phyloP scores from a whole-genome alignment of 37 sponge, comb jelly and placozoan species.

The Oscarella lobularis region DNA sequence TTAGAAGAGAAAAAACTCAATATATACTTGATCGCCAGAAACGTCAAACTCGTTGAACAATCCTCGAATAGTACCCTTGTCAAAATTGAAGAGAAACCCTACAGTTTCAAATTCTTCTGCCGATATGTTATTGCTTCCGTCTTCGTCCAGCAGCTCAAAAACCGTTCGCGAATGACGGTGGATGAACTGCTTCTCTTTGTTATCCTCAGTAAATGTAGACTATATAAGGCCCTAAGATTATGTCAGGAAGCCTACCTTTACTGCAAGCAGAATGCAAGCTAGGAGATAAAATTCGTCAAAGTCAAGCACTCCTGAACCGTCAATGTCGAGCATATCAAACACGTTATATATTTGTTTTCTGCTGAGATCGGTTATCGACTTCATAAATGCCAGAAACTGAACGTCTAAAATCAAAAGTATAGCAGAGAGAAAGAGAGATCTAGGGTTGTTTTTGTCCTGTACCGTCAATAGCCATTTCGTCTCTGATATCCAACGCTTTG shows the following conservation, averaged over 20 bases:
- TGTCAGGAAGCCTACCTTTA: constrained; percentile 23
- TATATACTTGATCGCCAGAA: constrained; percentile 50
- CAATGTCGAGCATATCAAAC: constrained; percentile 85
- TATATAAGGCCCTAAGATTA: not conserved
- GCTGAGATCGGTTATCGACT: constrained; percentile 58
- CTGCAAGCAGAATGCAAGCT: constrained; percentile 69
- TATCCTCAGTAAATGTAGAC: constrained; percentile 33
- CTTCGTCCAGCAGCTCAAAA: constrained; percentile 83
- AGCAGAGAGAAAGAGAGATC: not conserved
- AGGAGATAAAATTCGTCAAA: constrained; percentile 89
- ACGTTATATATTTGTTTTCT: constrained; percentile 54
- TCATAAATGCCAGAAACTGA: constrained; percentile 80
- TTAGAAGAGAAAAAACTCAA: not conserved
- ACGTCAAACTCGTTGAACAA: constrained; percentile 89
- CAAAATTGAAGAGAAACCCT: constrained; percentile 84
- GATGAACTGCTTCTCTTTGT: constrained; percentile 79
- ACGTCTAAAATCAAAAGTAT: constrained; percentile 25
- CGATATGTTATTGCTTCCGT: constrained; percentile 61
- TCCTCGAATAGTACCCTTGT: constrained; percentile 41
- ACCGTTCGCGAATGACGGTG: constrained; percentile 74
- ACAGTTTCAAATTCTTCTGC: constrained; percentile 72
- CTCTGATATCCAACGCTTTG: constrained; percentile 57
- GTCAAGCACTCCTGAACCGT: constrained; percentile 61
- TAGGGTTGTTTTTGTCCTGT: not conserved
- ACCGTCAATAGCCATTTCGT: constrained; percentile 76